Base-by-base conservation (phyloP, 2,888 invertebrate species). In the Agonopterix heracliana region DNA sequence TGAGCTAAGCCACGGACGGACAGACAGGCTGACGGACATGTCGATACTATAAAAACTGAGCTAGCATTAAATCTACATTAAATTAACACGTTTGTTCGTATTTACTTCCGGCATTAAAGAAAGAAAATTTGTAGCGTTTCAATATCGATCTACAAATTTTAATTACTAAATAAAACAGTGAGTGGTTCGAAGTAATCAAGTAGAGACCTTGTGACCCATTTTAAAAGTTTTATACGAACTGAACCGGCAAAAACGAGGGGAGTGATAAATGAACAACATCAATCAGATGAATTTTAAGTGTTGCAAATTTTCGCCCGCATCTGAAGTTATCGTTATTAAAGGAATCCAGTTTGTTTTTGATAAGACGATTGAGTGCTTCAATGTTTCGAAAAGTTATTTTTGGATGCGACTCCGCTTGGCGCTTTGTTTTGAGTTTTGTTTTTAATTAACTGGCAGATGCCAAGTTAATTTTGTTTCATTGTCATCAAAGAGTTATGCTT, bases 261-360 rank as follows among this genome's bases (percentile, higher is more conserved):
- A 78, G 73, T 87, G 86, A 88, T 87, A 86, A 87, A 88, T 87
- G 86, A 75, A 75, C 63, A 71, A 72, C 88, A 88, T 88, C 86
- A 85, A 87, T 88, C 87, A 87, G 81, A 74, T 68, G 77, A 83
- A 79, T 81, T 80, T 38, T 80, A 81, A 85, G 79, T 83, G 84
- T 80, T 84, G 84, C 86, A 79, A 86, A 86, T 83, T 81, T 80
- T 78, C 83, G 74, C 74, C 73, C 74, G 68, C 71, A 68, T 44
- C 47, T 34, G 13, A 42, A 41, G 34, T 35, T 47, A 38, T 36
- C 44, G 43, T 41, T 41, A 41, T 41, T 41, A 41, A 38, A 41
- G 41, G 41, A 41, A 41, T 26, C 41, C 41, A 12, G 41, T 41
- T 41, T 41, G 41, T 41, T 41, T 41, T 41, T n/a, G 13, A 36